Base-by-base conservation (phyloP, 2,888 invertebrate species). In the Heliconius aoede region DNA sequence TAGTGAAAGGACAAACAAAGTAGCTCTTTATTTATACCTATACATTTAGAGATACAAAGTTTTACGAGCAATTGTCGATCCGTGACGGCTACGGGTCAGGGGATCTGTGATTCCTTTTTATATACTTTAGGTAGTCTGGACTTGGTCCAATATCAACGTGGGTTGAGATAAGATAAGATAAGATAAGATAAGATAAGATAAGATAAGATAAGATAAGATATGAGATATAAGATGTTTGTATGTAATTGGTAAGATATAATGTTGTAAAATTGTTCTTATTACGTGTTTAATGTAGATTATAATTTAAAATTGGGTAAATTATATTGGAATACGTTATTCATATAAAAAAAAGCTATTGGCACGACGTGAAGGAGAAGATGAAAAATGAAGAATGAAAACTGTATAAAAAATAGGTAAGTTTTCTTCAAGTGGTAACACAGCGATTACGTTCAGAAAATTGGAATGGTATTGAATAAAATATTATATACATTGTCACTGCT, bases 81-180 rank as follows among this genome's bases (percentile, higher is more conserved):
- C 75, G 61, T 72, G 69, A 76, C 75, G 71, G 72, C 69, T 76
- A 76, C 69, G 72, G 78, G 62, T 73, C 72, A 46, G 26, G n/a
- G 74, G 28, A 7, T 46, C 60, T 73, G 72, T 72, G 74, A 76
- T 69, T 51, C 69, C 36, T 21, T 76, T 60, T 67, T 21, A 60
- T 51, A 26, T 28, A 32, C 51, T 58, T 13, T 72, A 60, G 28
- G 28, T 46, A 28, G 58, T 36, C 60, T 61, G 72, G 58, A 69
- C 30, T 30, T n/a, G 30, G 30, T 69, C 51, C 30, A 69, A 69
- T 69, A 24, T 55, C 18, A 51, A 55, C n/a, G 21, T 18, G 28
- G 30, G 51, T 7, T 8, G 8, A 55, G 69, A 55, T 30, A n/a
- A 55, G n/a, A 55, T 55, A 69, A 24, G n/a, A n/a, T n/a, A n/a